A percentile compares a stretch with the other conserved stretches of the same genome.
These are phyloP conservation scores for Sussaba pulchella DNA, from an alignment of 2,888 invertebrate genomes.

Conservation along the genomic window DNA sequence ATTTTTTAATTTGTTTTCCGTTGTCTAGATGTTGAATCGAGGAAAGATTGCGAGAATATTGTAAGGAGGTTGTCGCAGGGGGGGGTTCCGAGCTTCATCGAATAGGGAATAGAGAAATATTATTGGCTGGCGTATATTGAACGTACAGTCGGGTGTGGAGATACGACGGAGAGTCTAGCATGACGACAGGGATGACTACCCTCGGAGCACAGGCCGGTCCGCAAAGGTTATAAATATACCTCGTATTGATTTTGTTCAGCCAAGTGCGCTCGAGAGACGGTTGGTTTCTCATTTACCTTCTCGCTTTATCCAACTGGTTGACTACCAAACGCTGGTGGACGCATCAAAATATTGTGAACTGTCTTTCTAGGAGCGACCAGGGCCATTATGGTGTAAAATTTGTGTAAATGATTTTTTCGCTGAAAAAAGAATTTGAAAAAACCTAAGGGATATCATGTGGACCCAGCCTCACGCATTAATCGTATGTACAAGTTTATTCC, in stretches of 20 bases:
- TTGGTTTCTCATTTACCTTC: slow-evolving; percentile 40
- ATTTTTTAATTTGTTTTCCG: too few species aligned
- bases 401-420: too few species aligned
- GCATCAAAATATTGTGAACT: slow-evolving; percentile 28
- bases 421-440: too few species aligned
- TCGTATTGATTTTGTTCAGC: slow-evolving; percentile 63
- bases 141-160: slow-evolving; percentile 23
- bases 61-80: too few species aligned
- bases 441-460: too few species aligned
- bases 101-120: not conserved
- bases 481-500: too few species aligned
- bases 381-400: too few species aligned
- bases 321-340: slow-evolving; percentile 22
- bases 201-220: slow-evolving; percentile 42
- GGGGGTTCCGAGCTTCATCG: not conserved
- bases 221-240: slow-evolving; percentile 63
- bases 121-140: slow-evolving; percentile 21
- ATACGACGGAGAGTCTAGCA: slow-evolving; percentile 38
- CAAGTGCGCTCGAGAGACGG: slow-evolving; percentile 47
- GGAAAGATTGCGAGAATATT: too few species aligned
- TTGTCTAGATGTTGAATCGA: too few species aligned
- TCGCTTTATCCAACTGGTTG: slow-evolving; percentile 12
- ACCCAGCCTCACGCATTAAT: too few species aligned
- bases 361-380: too few species aligned
- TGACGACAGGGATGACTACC: slow-evolving; percentile 51